A percentile compares a stretch with the other conserved stretches of the same genome.
These are phyloP conservation scores for Thermophis baileyi DNA, from an alignment of 2,113 vertebrate genomes.

Conservation along the genomic window DNA sequence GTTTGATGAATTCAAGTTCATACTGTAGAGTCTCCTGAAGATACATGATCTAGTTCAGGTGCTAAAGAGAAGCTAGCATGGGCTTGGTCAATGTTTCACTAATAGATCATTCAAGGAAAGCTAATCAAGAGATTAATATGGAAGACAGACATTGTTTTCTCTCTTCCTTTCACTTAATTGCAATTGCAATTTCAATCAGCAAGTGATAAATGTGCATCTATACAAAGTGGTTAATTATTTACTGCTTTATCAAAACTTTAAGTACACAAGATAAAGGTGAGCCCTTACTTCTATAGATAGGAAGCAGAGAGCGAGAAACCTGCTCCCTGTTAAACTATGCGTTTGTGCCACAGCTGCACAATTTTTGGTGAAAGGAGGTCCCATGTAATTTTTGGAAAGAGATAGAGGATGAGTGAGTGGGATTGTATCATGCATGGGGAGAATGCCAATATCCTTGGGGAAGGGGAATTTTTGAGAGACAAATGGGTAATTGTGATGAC, in stretches of 20 bases:
- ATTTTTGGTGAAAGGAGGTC: background rate
- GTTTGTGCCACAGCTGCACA: background rate
- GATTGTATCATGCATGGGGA: background rate
- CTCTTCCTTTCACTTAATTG: background rate
- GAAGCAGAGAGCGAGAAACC: too few relatives aligned
- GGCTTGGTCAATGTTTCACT: background rate
- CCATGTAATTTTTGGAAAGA: background rate
- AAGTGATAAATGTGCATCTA: background rate
- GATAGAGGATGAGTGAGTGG: background rate
- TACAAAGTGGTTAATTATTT: background rate
- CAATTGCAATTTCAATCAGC: background rate
- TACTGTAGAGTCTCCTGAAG: background rate
- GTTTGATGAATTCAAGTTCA: background rate
- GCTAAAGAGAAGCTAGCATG: background rate
- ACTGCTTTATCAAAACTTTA: background rate
- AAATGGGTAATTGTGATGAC: background rate
- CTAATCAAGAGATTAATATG: background rate
- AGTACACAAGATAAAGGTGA: background rate
- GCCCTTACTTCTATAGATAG: background rate
- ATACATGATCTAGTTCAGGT: background rate
- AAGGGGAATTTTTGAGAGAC: background rate
- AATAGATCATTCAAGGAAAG: background rate
- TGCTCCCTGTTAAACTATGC: background rate
- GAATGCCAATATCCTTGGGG: background rate
- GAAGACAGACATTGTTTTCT: background rate